Evolutionary conservation across 2,113 vertebrate species (phyloP), one percentile per base, ranked within the genome.

Genomic region (Gallinago paraguaiae): DNA sequence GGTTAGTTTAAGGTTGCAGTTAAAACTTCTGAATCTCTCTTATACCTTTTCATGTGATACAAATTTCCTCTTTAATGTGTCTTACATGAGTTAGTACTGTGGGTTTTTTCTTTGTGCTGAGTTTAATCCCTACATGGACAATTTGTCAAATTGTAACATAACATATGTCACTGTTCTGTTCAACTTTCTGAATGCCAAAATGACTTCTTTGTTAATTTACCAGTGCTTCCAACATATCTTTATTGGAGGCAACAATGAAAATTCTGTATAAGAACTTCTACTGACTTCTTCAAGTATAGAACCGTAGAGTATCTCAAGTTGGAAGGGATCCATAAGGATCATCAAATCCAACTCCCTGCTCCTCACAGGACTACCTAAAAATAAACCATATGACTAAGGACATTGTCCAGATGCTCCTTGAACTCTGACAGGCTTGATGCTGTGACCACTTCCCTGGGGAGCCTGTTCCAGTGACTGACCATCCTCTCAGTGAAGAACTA

Each of bases 351-450:
- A 17, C 6, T 37, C 23, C 7, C 41, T 54, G 24, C 6, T 81
- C 18, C 18, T 24, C 1, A 5, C 9, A 60, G n/a, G 16, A 35
- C 27, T 86, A 30, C 20, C 41, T 86, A 43, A 63, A 75, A 67
- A 8, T 45, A 39, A 78, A 43, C 12, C 2, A 14, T 31, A 28
- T 56, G 39, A 9, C 23, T 20, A n/a, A 81, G 8, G 17, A 15
- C 0, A 0, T 30, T 1, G 3, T 67, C n/a, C 41, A 65, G 30
- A 28, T 1, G 6, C 3, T 33, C 17, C 30, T 37, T 76, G n/a
- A 45, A 43, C 35, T 81, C 57, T 64, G 41, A 2, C 24, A 50
- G 53, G 7, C 11, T 2, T 68, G 23, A 6, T 43, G 7, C 6
- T 6, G 0, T 64, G 31, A 35, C 8, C 2, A 2, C 27, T 67